Percentiles rank a stretch among this genome's conserved stretches.
Conservation (phyloP, 2,113 vertebrate species). For the Varanus salvator region DNA sequence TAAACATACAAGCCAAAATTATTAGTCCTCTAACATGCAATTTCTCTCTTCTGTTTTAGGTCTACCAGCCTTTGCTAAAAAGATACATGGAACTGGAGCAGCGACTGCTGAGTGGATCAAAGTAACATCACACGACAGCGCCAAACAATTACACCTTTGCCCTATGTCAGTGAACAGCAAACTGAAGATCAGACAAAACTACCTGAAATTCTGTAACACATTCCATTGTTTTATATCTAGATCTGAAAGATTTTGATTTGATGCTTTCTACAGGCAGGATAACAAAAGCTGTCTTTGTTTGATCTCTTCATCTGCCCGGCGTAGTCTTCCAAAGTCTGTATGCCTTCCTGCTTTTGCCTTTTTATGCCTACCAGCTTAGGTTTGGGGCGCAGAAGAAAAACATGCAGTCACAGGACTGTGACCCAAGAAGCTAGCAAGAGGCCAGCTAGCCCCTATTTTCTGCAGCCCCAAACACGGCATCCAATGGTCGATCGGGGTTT, state of each 20-base stretch:
- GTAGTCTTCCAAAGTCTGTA: neutral
- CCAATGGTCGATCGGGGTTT: neutral
- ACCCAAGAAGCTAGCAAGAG: neutral
- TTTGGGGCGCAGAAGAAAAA: neutral
- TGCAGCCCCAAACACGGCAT: neutral
- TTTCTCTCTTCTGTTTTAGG: constrained; percentile 67
- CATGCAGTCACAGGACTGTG: neutral
- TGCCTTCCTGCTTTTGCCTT: neutral
- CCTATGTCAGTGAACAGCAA: constrained; percentile 35
- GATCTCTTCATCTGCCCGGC: neutral
- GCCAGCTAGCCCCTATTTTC: neutral
- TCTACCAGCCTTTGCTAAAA: constrained; percentile 75
- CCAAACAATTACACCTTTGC: too few species aligned
- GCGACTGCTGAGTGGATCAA: constrained; percentile 59
- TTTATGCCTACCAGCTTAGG: neutral
- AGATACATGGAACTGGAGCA: constrained; percentile 79
- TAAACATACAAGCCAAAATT: neutral
- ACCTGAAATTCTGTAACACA: constrained; percentile 49
- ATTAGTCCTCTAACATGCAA: constrained; percentile 30
- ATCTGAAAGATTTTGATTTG: neutral
- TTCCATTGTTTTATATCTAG: constrained; percentile 20
- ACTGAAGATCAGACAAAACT: constrained; percentile 58
- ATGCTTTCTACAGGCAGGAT: constrained; percentile 30
- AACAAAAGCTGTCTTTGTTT: constrained; percentile 15
- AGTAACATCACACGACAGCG: constrained; percentile 2